Percentiles rank a stretch among this genome's conserved stretches.
phyloP scores from a whole-genome alignment of 2,888 invertebrate genomes.

The Calameuta idolon region DNA sequence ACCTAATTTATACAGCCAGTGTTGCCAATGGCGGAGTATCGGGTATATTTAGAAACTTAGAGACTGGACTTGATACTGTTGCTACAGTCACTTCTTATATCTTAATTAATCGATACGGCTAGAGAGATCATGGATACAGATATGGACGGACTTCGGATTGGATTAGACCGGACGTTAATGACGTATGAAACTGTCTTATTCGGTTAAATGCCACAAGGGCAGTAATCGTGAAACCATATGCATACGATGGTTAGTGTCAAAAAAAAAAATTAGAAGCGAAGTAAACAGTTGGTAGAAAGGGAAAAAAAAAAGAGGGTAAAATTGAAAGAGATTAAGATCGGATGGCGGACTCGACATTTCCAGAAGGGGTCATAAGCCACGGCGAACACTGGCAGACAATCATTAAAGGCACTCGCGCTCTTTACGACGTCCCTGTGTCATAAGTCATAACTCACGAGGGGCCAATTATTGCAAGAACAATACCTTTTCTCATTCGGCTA shows the following conservation, averaged over 20 bases:
- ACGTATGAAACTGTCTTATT: not conserved
- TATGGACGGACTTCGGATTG: not conserved
- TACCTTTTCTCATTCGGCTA: slow-evolving; percentile 42
- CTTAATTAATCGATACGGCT: not conserved
- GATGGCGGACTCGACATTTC: not conserved
- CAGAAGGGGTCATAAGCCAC: slow-evolving; percentile 4
- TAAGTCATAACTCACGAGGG: slow-evolving; percentile 47
- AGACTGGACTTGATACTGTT: too few relatives aligned
- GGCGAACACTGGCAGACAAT: slow-evolving; percentile 27
- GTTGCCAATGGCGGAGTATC: too few relatives aligned
- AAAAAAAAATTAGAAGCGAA: not conserved
- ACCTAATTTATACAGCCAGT: too few relatives aligned
- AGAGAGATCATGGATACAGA: not conserved
- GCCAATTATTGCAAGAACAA: slow-evolving; percentile 57
- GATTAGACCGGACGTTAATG: not conserved
- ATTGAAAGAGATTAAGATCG: slow-evolving; percentile 3
- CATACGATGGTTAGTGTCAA: not conserved
- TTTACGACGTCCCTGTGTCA: slow-evolving; percentile 54
- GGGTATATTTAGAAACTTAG: too few relatives aligned
- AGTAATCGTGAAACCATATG: not conserved
- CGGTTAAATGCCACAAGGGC: not conserved
- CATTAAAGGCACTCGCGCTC: slow-evolving; percentile 42
- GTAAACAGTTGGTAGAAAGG: not conserved
- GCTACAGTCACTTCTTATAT: not conserved
- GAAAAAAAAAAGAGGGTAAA: not conserved